Evolutionary conservation across 2,797 vertebrate genomes (phyloP), one percentile per base, ranked within the genome.

Genomic region (Smutsia gigantea): DNA sequence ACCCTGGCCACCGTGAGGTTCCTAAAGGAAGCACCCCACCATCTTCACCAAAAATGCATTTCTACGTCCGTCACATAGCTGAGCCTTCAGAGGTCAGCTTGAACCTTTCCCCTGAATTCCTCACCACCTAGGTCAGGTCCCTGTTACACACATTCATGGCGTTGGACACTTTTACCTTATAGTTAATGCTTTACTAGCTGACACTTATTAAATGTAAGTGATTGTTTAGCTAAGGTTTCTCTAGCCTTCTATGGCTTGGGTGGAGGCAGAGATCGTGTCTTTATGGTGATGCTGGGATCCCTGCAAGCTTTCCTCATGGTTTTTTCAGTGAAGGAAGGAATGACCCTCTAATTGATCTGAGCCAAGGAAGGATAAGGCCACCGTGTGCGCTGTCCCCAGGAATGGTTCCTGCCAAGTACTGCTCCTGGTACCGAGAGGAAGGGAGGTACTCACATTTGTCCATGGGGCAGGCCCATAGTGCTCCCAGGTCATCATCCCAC

Each of bases 361-460:
- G 71, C 53, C 64, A 86, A n/a, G 21, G n/a, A 90, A 93, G 49
- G 49, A 49, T 53, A 75, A 66, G 53, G 49, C 34, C 53, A 68
- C 9, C 53, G 68, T n/a, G 9, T 34, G 5, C 72, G 25, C 79
- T 79, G 57, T 39, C 77, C n/a, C 64, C 53, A 79, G 31, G 19
- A 49, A 27, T 61, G 34, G 37, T 64, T 71, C 51, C 74, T 64
- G 81, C 68, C 77, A 75, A 39, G 77, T 72, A 55, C 71, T 15
- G 51, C 49, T 93, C 53, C 75, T 17, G 12, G 42, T 9, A 81
- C 3, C 12, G 14, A 46, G 17, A 64, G 42, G 51, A 93, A 90
- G 39, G 51, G 61, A 34, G 39, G 7, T 94, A 98, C 99, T 99
- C 97, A 99, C 99, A 99, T 13, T 99, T 98, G 57, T 98, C 97